These are phyloP conservation scores for Protobothrops mucrosquamatus DNA, from an alignment of 2,113 vertebrate species.

Conservation along the genomic window DNA sequence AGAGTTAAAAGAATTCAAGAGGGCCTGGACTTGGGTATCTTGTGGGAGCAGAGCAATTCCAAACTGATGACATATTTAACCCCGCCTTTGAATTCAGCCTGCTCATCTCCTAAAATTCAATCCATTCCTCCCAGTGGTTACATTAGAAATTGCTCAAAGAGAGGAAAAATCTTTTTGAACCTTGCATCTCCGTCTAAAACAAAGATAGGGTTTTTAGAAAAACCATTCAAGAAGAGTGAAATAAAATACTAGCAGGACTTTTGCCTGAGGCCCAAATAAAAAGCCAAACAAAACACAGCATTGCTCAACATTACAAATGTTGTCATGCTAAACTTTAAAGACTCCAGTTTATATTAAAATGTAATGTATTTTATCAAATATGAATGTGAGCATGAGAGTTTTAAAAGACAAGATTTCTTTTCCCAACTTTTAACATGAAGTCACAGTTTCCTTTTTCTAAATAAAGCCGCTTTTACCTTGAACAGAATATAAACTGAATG, in stretches of 20 bases:
- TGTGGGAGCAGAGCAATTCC: background rate
- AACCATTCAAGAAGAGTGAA: background rate
- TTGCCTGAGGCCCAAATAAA: background rate
- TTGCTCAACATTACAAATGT: background rate
- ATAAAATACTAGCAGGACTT: background rate
- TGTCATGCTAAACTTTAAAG: background rate
- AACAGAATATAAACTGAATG: constrained; percentile 8
- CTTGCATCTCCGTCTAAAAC: background rate
- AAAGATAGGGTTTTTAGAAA: background rate
- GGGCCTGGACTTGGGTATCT: background rate
- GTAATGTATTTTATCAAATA: background rate
- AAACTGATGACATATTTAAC: background rate
- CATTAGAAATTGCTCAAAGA: background rate
- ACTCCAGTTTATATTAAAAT: background rate
- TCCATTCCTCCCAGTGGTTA: background rate
- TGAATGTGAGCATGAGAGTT: background rate
- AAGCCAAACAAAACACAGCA: background rate
- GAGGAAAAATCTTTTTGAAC: background rate
- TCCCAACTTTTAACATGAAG: background rate
- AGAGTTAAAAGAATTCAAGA: background rate
- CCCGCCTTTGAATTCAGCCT: accelerated
- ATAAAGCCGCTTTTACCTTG: background rate
- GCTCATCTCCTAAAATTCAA: background rate
- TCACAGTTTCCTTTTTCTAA: background rate
- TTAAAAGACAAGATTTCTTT: background rate